A percentile compares a stretch with the other conserved stretches of the same genome.
phyloP scores from a whole-genome alignment of 2,797 vertebrate species.

The Falco naumanni region DNA sequence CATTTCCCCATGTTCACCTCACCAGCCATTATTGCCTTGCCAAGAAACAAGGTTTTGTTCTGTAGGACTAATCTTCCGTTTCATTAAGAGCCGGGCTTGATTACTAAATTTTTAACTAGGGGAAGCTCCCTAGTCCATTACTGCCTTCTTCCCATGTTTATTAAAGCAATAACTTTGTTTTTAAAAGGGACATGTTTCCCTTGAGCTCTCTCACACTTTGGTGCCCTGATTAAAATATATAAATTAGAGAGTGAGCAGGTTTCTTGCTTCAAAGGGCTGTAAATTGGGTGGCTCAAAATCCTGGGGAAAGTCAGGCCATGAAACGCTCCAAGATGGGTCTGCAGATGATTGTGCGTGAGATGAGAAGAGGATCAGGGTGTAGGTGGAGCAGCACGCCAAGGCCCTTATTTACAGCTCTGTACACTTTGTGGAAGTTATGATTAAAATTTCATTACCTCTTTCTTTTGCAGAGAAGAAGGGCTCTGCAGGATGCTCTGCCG shows the following conservation, averaged over 20 bases:
- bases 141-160: slow-evolving; percentile 47
- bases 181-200: slow-evolving; percentile 53
- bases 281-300: not conserved
- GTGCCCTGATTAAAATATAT: slow-evolving; percentile 68
- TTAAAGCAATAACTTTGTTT: slow-evolving; percentile 76
- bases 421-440: not conserved
- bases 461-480: not conserved
- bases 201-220: slow-evolving; percentile 1
- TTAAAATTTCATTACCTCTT: not conserved
- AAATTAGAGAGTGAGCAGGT: slow-evolving; percentile 43
- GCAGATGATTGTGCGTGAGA: accelerated
- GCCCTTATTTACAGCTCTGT: not conserved
- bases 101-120: slow-evolving; percentile 34
- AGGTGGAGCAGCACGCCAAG: not conserved
- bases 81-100: slow-evolving; percentile 34
- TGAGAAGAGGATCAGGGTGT: not conserved
- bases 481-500: not conserved
- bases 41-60: not conserved
- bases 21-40: not conserved
- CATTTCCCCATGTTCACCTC: not conserved
- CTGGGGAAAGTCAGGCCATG: not conserved
- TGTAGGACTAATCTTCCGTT: not conserved
- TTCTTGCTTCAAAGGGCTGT: not conserved
- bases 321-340: not conserved
- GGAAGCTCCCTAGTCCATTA: not conserved